phyloP scores from a whole-genome alignment of 2,113 vertebrate genomes.

The Corythoichthys haematopterus region DNA sequence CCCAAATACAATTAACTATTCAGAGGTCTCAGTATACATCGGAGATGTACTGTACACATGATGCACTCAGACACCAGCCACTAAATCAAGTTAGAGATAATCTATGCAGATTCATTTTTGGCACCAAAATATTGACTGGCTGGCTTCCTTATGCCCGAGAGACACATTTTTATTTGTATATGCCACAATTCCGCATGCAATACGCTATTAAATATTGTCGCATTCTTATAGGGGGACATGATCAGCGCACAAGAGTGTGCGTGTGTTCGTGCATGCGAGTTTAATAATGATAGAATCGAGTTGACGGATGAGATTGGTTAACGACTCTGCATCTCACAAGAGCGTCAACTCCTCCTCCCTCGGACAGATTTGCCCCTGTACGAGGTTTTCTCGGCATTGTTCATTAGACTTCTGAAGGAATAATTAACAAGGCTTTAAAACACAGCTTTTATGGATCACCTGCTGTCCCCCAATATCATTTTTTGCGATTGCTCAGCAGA shows the following conservation, averaged over 20 bases:
- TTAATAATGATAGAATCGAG: constrained; percentile 35
- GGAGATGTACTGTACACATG: constrained; percentile 52
- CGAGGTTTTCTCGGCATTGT: constrained; percentile 70
- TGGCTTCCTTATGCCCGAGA: constrained; percentile 61
- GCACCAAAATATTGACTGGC: constrained; percentile 65
- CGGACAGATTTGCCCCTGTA: constrained; percentile 58
- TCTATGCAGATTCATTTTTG: constrained; percentile 63
- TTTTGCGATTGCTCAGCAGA: constrained; percentile 78
- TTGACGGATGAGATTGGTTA: constrained; percentile 52
- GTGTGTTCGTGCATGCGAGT: constrained; percentile 28
- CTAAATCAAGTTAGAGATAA: constrained; percentile 61
- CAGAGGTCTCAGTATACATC: constrained; percentile 27
- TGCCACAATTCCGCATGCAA: constrained; percentile 9
- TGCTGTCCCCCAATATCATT: constrained; percentile 78
- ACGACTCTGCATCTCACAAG: constrained; percentile 50
- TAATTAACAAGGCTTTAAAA: constrained; percentile 82
- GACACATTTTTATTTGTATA: constrained; percentile 18
- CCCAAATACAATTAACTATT: constrained; percentile 41
- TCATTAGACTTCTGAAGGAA: constrained; percentile 77
- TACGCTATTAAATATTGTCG: constrained; percentile 42
- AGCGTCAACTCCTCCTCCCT: constrained; percentile 42
- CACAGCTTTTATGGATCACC: constrained; percentile 79
- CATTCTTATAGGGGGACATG: constrained; percentile 26
- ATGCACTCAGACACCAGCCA: constrained; percentile 54
- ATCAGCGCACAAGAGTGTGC: constrained; percentile 47